Percentiles rank a stretch among this genome's conserved stretches.
Evolutionary conservation across 2,113 vertebrate genomes (phyloP).

Genomic region (Erythrocebus patas): DNA sequence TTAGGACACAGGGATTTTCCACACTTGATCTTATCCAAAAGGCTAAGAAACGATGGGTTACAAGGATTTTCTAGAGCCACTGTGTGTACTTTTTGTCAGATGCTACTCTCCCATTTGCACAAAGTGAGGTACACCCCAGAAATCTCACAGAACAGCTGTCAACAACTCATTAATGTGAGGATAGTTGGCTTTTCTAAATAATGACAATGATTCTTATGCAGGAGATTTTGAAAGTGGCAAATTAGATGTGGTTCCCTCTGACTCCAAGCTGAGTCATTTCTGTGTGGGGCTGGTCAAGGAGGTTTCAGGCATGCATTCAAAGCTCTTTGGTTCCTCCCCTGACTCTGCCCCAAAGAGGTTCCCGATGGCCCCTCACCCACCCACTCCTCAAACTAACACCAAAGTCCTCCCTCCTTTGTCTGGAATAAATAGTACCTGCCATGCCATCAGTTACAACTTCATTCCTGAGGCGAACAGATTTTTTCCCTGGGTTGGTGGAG

Average conservation of each 20-base stretch:
- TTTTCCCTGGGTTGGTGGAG: neutral
- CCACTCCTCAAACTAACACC: neutral
- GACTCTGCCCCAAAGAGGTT: neutral
- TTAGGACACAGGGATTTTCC: neutral
- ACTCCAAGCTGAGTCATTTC: neutral
- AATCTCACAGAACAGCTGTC: neutral
- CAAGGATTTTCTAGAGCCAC: neutral
- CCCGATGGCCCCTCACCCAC: fast-evolving
- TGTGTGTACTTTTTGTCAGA: neutral
- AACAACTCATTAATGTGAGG: neutral
- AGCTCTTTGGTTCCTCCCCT: neutral
- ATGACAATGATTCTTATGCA: neutral
- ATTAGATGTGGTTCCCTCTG: neutral
- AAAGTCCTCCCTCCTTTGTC: neutral
- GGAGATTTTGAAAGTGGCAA: neutral
- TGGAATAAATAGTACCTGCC: neutral
- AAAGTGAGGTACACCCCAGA: neutral
- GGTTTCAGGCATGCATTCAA: neutral
- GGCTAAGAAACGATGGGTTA: neutral
- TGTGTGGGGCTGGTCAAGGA: neutral
- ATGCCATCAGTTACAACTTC: neutral
- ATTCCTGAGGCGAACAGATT: neutral
- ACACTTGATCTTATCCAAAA: neutral
- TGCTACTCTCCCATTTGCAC: neutral
- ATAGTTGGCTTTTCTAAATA: neutral